Evolutionary conservation across 2,797 vertebrate genomes (phyloP).

Genomic region (Notolabrus celidotus): DNA sequence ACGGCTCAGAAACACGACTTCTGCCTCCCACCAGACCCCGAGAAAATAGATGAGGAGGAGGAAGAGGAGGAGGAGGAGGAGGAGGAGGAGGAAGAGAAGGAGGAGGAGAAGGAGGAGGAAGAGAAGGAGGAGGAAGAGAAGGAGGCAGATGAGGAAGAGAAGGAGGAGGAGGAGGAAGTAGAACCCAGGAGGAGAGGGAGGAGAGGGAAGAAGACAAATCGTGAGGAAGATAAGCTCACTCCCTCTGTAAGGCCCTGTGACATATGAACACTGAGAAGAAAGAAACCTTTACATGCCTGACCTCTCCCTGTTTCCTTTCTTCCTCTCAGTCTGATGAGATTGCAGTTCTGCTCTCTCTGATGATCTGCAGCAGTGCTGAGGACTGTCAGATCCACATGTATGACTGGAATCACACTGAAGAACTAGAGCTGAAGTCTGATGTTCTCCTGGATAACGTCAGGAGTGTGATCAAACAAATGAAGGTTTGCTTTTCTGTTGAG

Average conservation of each 20-base stretch:
- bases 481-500: constrained; percentile 62
- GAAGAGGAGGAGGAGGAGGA: neutral
- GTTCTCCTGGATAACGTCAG: constrained; percentile 83
- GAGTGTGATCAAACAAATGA: constrained; percentile 57
- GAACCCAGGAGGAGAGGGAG: neutral
- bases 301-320: neutral
- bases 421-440: constrained; percentile 71
- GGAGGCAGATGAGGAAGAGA: neutral
- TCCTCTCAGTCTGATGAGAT: constrained; percentile 66
- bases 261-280: neutral
- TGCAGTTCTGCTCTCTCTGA: constrained; percentile 76
- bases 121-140: constrained; percentile 1
- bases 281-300: neutral
- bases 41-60: neutral
- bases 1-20: constrained; percentile 59
- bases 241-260: constrained; percentile 58
- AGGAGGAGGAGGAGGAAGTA: neutral
- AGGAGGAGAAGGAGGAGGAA: rapidly evolving
- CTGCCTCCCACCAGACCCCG: constrained; percentile 64
- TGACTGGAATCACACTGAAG: rapidly evolving
- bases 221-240: constrained; percentile 20
- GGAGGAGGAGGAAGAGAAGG: too few species aligned
- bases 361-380: constrained; percentile 84
- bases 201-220: rapidly evolving
- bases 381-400: constrained; percentile 61